Evolutionary conservation across 2,113 vertebrate genomes (phyloP).

Genomic region (Choloepus hoffmanni): DNA sequence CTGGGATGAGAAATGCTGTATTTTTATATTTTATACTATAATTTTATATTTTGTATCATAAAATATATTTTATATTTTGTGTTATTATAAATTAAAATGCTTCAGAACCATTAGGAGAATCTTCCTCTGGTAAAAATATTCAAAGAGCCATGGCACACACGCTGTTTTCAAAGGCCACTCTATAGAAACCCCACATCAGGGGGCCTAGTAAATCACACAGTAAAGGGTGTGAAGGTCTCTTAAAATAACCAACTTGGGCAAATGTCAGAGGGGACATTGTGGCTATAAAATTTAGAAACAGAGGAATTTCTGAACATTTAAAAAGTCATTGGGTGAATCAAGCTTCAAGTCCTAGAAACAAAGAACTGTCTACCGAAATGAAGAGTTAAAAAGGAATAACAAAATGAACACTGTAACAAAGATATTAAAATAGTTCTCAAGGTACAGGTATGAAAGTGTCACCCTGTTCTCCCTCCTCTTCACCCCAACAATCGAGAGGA

Average conservation of each 20-base stretch:
- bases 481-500: background rate
- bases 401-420: background rate
- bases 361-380: background rate
- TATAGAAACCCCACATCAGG: background rate
- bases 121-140: background rate
- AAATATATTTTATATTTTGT: no score
- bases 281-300: background rate
- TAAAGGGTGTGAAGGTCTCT: background rate
- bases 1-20: background rate
- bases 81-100: background rate
- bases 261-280: slow-evolving; percentile 18
- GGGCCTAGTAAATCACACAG: background rate
- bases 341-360: background rate
- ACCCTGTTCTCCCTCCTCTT: background rate
- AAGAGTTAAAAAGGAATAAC: background rate
- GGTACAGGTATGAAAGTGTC: no score
- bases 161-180: background rate
- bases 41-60: no score
- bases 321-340: background rate
- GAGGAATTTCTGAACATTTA: slow-evolving; percentile 20
- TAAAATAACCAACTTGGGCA: background rate
- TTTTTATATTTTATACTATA: background rate
- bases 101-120: background rate
- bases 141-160: background rate
- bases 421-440: background rate